Percentiles rank a stretch among this genome's conserved stretches.
These are phyloP conservation scores for Nannobrachium achirus DNA, from an alignment of 2,113 vertebrate genomes.

Conservation along the genomic window DNA sequence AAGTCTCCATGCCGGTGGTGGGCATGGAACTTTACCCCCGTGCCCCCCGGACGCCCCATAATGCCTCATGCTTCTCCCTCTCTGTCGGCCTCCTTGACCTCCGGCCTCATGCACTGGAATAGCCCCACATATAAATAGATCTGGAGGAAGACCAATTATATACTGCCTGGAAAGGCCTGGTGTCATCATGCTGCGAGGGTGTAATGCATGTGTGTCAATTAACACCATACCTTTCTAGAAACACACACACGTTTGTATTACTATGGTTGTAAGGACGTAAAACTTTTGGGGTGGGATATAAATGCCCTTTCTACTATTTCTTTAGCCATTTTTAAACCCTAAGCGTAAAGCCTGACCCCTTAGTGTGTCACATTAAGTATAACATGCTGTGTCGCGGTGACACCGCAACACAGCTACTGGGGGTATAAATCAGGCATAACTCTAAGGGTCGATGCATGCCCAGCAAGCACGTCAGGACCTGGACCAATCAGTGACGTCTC, in stretches of 20 bases:
- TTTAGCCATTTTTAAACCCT: too few relatives aligned
- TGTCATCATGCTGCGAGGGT: slow-evolving; percentile 8
- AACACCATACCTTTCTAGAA: slow-evolving; percentile 4
- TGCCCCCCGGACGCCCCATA: background rate
- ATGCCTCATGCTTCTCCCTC: background rate
- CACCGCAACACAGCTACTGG: too few relatives aligned
- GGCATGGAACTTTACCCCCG: too few relatives aligned
- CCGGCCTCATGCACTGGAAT: slow-evolving; percentile 31
- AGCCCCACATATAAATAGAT: slow-evolving; percentile 57
- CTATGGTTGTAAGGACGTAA: background rate
- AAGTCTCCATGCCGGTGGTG: background rate
- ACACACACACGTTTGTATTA: background rate
- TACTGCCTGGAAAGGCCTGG: slow-evolving; percentile 16
- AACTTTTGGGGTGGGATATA: background rate
- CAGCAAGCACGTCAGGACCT: too few relatives aligned
- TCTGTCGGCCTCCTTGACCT: slow-evolving; percentile 11
- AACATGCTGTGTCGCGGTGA: background rate
- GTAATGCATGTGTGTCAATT: slow-evolving; percentile 10
- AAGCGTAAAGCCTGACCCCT: too few relatives aligned
- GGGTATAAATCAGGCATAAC: too few relatives aligned
- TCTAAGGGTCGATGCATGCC: too few relatives aligned
- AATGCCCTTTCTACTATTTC: too few relatives aligned
- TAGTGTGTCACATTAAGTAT: background rate
- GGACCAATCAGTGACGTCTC: too few relatives aligned
- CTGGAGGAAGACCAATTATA: slow-evolving; percentile 21